Percentiles rank a stretch among this genome's conserved stretches.
Conservation (phyloP, 2,797 vertebrate genomes). For the Rhincodon typus region DNA sequence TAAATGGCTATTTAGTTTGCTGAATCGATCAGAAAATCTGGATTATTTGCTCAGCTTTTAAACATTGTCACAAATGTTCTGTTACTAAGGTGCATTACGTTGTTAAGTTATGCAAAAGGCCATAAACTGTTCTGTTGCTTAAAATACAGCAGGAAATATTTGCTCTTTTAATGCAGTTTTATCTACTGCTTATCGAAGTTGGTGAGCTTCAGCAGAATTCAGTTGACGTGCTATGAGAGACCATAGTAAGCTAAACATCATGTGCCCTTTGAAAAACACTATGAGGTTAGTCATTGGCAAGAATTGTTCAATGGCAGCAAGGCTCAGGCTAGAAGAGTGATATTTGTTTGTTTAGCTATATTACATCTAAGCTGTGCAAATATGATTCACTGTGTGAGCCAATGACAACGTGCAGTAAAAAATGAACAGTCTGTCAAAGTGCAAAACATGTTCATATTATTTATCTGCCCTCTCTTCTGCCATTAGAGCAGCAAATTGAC, state of each 20-base stretch:
- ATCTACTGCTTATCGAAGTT: not conserved
- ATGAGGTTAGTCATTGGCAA: not conserved
- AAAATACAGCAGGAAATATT: not conserved
- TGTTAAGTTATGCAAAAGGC: not conserved
- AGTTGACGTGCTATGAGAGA: not conserved
- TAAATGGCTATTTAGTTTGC: not conserved
- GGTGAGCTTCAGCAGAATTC: not conserved
- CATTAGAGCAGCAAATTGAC: conserved; percentile 1
- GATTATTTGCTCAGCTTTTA: not conserved
- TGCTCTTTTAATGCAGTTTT: not conserved
- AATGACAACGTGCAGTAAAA: not conserved
- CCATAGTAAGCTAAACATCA: not conserved
- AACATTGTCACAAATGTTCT: not conserved
- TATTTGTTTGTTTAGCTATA: not conserved
- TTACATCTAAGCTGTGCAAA: not conserved
- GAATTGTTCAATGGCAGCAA: not conserved
- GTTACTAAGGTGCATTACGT: not conserved
- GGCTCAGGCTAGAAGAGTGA: not conserved
- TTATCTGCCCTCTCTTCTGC: not conserved
- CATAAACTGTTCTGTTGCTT: not conserved
- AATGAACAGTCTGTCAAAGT: not conserved
- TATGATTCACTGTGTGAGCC: not conserved
- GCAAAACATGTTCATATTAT: not conserved
- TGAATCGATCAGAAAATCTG: not conserved
- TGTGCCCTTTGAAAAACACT: not conserved